Evolutionary conservation across 2,113 vertebrate species (phyloP), one percentile per base, ranked within the genome.

Genomic region (Centrocercus urophasianus): DNA sequence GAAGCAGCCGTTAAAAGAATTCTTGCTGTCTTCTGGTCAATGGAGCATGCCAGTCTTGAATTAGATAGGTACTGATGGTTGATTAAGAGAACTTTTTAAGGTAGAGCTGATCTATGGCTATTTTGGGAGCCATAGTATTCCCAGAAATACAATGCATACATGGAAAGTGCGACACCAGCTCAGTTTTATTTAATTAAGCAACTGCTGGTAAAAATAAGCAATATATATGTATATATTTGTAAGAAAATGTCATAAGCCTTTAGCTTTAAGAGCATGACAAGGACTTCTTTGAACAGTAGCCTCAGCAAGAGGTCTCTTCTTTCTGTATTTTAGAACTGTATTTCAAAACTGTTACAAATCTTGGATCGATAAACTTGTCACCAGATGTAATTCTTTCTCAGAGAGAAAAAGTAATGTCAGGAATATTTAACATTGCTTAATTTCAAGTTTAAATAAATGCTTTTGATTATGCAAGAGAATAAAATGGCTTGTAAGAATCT

Each of bases 401-500:
- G 34, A 76, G 16, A 38, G 34, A 75, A 75, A 45, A 80, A 40
- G 2, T 32, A 11, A 4, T 9, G 1, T 13, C 10, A 60, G 11
- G 21, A 56, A 32, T 65, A 80, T 6, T 4, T 43, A 52, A 43
- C 27, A 40, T 14, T 52, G 6, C n/a, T 86, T 71, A 38, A 48
- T 52, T 45, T 61, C 4, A 27, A 3, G 17, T 83, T 81, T 57
- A 72, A 82, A 70, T 48, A 63, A 90, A 74, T 92, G 3, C 11
- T 30, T 93, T 89, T 52, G 86, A 20, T 92, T 92, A 91, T 54
- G 14, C 15, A 91, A 73, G 59, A 85, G 64, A 94, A 94, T 96
- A 75, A 86, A 88, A 91, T 77, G 75, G 30, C 38, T 95, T 96
- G 93, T 88, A 92, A 54, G 32, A 93, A 86, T 59, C 71, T 78